Evolutionary conservation across 2,797 vertebrate species (phyloP).

Genomic region (Tamandua tetradactyla): DNA sequence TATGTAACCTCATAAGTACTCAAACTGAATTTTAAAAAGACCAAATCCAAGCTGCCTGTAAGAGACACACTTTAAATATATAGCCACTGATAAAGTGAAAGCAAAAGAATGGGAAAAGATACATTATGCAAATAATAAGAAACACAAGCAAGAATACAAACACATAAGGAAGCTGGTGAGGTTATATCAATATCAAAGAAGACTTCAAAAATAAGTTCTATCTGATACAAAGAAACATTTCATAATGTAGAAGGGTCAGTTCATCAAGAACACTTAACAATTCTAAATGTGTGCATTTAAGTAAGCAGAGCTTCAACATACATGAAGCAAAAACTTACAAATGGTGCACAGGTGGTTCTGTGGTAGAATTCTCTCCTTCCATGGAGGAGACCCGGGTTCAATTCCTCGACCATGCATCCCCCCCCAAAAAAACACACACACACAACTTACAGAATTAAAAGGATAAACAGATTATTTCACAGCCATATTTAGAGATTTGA

Average conservation of each 20-base stretch:
- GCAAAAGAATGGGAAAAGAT: background rate
- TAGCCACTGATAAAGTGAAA: background rate
- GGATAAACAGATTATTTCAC: background rate
- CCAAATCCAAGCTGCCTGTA: background rate
- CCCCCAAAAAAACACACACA: too few relatives aligned
- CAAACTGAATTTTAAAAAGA: background rate
- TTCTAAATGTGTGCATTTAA: background rate
- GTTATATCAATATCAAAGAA: background rate
- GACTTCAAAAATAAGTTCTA: background rate
- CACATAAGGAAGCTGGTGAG: background rate
- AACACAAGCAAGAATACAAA: conserved; percentile 18
- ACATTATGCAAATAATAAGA: background rate
- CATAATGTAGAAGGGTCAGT: background rate
- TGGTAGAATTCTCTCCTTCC: too few relatives aligned
- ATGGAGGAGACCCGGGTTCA: too few relatives aligned
- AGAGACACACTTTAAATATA: background rate
- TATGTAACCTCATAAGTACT: too few relatives aligned
- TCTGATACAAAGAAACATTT: background rate
- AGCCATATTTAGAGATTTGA: background rate
- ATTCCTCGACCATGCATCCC: too few relatives aligned
- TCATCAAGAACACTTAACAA: background rate
- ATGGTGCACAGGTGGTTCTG: too few relatives aligned
- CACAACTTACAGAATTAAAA: background rate
- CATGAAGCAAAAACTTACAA: background rate
- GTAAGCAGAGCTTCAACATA: background rate